Evolutionary conservation across 1,140 invertebrate species (phyloP), one percentile per base, ranked within the genome.

Genomic region (Euborellia annulipes): DNA sequence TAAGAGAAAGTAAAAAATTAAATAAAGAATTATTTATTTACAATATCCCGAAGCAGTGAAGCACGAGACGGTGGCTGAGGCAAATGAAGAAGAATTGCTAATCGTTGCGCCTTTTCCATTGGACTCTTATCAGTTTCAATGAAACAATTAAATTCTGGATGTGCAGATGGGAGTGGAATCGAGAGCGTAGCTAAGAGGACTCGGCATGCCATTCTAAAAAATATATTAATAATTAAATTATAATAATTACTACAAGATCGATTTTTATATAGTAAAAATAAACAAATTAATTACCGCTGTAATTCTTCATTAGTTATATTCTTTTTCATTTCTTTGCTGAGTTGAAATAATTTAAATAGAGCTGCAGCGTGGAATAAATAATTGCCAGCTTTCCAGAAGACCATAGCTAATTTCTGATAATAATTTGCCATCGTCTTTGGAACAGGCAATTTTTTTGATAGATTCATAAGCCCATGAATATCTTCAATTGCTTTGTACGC

Each of bases 321-420:
- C 64, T 96, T 98, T 62, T 95, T 94, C 75, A 97, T 86, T 56
- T 98, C 93, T 42, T 89, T 78, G 3, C 82, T 90, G 23, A 98
- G 67, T 59, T 92, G 86, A 62, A 95, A 87, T 0, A 96, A 72
- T 56, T 93, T 93, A 30, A 98, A 81, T 3, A 97, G 63, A 2
- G 96, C 93, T 6, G 92, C 90, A 1, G 96, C 93, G 66, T 99
- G 96, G 70, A 98, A 99, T 13, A 99, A 67, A 52, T 88, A 86
- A 63, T 98, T 97, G 1, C 91, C 93, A 32, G 93, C 92, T 64
- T 99, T 98, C 84, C 91, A 97, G 63, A 99, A 98, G 0, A 99
- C 94, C 61, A 99, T 81, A 0, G 94, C 88, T 13, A 98, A 64
- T 62, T 98, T 96, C 54, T 93, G 87, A 58, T 95, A 97, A 61